Percentiles rank a stretch among this genome's conserved stretches.
Conservation (phyloP, 2,113 vertebrate genomes). For the Aspiorhynchus laticeps region DNA sequence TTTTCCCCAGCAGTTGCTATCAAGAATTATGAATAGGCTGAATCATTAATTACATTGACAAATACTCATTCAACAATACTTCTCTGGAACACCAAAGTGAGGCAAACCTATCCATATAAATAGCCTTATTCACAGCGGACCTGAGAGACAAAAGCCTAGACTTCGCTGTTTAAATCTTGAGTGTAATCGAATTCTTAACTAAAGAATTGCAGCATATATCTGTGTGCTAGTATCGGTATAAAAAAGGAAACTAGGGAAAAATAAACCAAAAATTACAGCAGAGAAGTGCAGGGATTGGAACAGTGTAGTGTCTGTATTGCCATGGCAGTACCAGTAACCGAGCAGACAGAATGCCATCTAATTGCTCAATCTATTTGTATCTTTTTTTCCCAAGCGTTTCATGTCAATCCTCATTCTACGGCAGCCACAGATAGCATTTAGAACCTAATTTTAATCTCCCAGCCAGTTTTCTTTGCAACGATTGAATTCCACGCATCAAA, state of each 20-base stretch:
- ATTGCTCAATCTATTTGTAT: slow-evolving; percentile 74
- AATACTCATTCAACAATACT: neutral
- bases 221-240: neutral
- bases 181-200: neutral
- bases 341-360: slow-evolving; percentile 75
- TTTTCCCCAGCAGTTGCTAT: neutral
- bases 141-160: slow-evolving; percentile 4
- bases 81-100: neutral
- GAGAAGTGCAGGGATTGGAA: slow-evolving; percentile 11
- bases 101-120: neutral
- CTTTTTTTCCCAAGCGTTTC: slow-evolving; percentile 69
- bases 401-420: slow-evolving; percentile 81
- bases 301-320: slow-evolving; percentile 22
- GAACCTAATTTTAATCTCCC: slow-evolving; percentile 74
- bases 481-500: slow-evolving; percentile 80
- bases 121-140: neutral
- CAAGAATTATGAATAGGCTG: neutral
- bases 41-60: neutral
- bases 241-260: neutral
- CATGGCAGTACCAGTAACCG: slow-evolving; percentile 32
- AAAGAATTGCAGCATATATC: neutral
- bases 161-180: neutral
- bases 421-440: slow-evolving; percentile 78
- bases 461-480: slow-evolving; percentile 70
- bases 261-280: neutral